Evolutionary conservation across 2,888 invertebrate species (phyloP).

Genomic region (Caenorhabditis sp.): DNA sequence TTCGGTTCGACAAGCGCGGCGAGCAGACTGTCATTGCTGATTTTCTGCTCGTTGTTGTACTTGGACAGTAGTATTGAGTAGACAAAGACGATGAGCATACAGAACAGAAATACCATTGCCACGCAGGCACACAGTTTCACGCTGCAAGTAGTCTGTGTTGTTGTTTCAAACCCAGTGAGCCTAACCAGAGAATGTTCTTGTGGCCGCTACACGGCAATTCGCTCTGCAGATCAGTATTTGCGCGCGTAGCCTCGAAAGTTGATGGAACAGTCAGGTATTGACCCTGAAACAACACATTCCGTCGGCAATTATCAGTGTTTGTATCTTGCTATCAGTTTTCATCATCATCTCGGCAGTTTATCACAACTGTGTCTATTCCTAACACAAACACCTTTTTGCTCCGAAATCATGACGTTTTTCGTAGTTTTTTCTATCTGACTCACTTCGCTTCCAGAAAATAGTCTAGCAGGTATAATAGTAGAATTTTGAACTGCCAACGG

Average conservation of each 20-base stretch:
- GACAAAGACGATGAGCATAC: constrained; percentile 42
- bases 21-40: constrained; percentile 35
- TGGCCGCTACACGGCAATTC: constrained; percentile 24
- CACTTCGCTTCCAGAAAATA: too few species aligned
- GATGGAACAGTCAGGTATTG: constrained; percentile 57
- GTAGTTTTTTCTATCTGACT: constrained; percentile 4
- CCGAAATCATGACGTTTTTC: too few species aligned
- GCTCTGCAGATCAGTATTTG: constrained; percentile 18
- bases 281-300: constrained; percentile 55
- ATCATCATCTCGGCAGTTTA: constrained; percentile 9
- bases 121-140: constrained; percentile 36
- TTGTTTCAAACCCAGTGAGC: background rate
- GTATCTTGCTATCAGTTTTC: constrained; percentile 38
- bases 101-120: constrained; percentile 34
- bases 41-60: constrained; percentile 28
- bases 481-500: constrained; percentile 4
- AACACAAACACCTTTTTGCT: background rate
- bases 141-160: constrained; percentile 29
- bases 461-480: too few species aligned
- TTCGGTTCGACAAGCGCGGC: constrained; percentile 11
- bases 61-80: constrained; percentile 43
- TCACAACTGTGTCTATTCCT: background rate
- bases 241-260: constrained; percentile 30
- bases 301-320: constrained; percentile 35
- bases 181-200: constrained; percentile 34